Conservation (phyloP, 2,113 vertebrate species). For the Cyprinodon variegatus region DNA sequence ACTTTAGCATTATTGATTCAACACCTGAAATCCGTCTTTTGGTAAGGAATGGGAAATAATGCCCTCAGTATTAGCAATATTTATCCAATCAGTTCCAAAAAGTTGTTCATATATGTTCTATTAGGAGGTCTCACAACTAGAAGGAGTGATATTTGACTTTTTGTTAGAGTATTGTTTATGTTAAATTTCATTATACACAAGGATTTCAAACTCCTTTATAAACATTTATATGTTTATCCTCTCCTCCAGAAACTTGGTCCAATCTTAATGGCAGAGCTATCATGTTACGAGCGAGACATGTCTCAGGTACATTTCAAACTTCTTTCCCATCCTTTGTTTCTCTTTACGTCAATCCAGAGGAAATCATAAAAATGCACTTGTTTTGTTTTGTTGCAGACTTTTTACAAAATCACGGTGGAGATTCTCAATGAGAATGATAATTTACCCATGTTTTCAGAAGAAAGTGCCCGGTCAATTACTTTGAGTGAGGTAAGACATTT, state of each 20-base stretch:
- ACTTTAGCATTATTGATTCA: no score
- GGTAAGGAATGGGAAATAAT: no score
- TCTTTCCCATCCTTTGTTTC: neutral
- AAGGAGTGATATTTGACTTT: neutral
- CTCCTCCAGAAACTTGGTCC: slow-evolving; percentile 68
- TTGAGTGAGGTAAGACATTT: slow-evolving; percentile 78
- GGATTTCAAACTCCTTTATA: neutral
- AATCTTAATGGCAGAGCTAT: slow-evolving; percentile 70
- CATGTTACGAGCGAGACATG: slow-evolving; percentile 70
- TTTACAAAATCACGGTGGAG: slow-evolving; percentile 81
- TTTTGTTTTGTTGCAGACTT: slow-evolving; percentile 56
- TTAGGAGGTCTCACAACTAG: no score
- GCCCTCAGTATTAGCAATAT: no score
- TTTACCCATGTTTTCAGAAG: slow-evolving; percentile 76
- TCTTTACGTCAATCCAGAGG: neutral
- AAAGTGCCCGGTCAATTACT: slow-evolving; percentile 62
- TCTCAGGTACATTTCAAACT: slow-evolving; percentile 63
- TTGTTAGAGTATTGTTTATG: neutral
- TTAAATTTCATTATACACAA: neutral
- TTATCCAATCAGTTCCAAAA: no score
- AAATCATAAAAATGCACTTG: neutral
- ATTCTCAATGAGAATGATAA: slow-evolving; percentile 86
- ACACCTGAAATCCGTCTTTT: no score
- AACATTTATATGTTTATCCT: neutral
- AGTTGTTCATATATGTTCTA: no score